Percentiles rank a stretch among this genome's conserved stretches.
Conservation (phyloP, 1,140 invertebrate genomes). For the Papilio xuthus region DNA sequence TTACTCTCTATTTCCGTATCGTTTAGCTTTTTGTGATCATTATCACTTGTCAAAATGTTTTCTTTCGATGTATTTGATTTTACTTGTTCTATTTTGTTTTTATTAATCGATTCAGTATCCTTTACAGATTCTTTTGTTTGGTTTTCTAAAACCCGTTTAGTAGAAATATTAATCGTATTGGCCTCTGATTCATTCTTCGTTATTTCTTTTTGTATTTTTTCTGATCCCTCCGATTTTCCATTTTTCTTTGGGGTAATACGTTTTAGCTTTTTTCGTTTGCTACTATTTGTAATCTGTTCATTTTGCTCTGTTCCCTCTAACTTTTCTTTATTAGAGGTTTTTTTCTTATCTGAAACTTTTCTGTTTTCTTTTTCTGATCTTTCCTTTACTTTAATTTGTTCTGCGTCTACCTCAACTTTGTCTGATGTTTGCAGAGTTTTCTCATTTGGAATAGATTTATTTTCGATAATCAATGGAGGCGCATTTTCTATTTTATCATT, state of each 20-base stretch:
- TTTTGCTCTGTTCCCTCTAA: neutral
- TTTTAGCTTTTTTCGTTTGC: neutral
- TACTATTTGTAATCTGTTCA: neutral
- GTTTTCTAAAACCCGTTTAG: neutral
- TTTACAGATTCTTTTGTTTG: neutral
- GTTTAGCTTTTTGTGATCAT: neutral
- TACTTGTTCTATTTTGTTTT: neutral
- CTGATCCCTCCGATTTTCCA: slow-evolving; percentile 6
- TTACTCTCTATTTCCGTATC: neutral
- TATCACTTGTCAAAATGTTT: neutral
- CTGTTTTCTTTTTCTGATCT: neutral
- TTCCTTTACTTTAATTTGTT: slow-evolving; percentile 1
- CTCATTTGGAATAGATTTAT: neutral
- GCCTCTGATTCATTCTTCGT: neutral
- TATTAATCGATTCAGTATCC: neutral
- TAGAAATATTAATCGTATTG: neutral
- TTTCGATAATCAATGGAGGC: neutral
- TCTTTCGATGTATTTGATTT: neutral
- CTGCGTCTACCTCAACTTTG: neutral
- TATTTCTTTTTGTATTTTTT: neutral
- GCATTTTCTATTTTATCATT: neutral
- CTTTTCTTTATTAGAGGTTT: neutral
- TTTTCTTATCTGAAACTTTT: neutral
- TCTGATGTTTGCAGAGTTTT: neutral
- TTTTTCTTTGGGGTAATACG: slow-evolving; percentile 5